Evolutionary conservation across 2,888 invertebrate species (phyloP).

Genomic region (Auanema freiburgensis): DNA sequence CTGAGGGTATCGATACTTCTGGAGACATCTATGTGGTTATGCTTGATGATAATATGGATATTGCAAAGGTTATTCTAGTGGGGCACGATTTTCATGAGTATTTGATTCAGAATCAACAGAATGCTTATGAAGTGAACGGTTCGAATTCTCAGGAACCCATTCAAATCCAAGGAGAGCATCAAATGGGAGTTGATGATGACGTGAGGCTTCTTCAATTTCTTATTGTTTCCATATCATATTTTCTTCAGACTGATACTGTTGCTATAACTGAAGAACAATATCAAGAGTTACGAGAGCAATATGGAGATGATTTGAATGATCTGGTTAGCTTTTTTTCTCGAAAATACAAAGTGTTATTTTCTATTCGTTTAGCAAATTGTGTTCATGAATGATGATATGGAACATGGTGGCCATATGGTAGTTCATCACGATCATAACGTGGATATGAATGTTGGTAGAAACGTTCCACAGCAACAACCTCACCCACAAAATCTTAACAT

Average conservation of each 20-base stretch:
- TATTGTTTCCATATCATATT: not conserved
- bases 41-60: constrained; percentile 11
- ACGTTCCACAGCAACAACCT: not conserved
- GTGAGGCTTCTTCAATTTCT: constrained; percentile 3
- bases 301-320: constrained; percentile 30
- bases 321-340: constrained; percentile 23
- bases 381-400: constrained; percentile 27
- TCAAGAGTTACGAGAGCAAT: constrained; percentile 31
- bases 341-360: not conserved
- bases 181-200: constrained; percentile 16
- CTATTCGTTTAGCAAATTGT: constrained; percentile 31
- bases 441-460: no score
- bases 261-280: constrained; percentile 27
- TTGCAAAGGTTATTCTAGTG: no score
- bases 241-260: not conserved
- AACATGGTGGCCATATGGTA: constrained; percentile 18
- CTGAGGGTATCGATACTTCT: constrained; percentile 14
- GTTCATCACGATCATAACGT: not conserved
- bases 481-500: not conserved
- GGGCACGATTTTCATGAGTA: no score
- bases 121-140: constrained; percentile 1
- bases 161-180: constrained; percentile 1
- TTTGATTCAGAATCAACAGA: not conserved
- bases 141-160: constrained; percentile 4
- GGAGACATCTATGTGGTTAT: constrained; percentile 18